Evolutionary conservation across 2,113 vertebrate species (phyloP), one percentile per base, ranked within the genome.

Genomic region (Hypanus sabinus): DNA sequence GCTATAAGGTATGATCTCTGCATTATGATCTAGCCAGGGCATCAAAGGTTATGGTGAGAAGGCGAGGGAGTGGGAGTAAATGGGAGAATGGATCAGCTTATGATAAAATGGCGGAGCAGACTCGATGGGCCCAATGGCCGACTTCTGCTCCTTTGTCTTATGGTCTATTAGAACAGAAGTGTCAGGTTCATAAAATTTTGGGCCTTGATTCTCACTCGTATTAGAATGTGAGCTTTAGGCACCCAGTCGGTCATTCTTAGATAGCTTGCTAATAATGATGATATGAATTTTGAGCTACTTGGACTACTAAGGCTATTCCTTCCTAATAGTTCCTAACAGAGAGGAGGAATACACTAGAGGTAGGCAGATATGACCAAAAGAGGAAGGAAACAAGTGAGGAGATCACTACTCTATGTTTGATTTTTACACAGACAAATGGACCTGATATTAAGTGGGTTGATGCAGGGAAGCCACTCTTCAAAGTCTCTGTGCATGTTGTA

Each of bases 391-490:
- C 20, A 7, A 24, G 33, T 55, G 38, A 24, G 80, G 55, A 18
- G 62, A 30, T 91, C 33, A 38, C 20, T 38, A 20, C 7, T 38
- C 9, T 93, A 0, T 94, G 10, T 18, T 94, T 22, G 6, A 62
- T 68, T 20, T 62, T 65, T 76, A 62, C 24, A 0, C 95, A 95
- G 96, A 95, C 98, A 94, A 96, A 95, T 0, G 96, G 97, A 95
- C 97, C 97, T 77, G 98, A 99, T 94, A 95, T 99, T 92, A 99
- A 99, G 94, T 99, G 98, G 99, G 98, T 99, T 0, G 99, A 99
- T 80, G 96, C 97, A 94, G 98, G 98, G 87, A 99, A 99, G 96
- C 95, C 98, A 3, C 98, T 99, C 94, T 99, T 98, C 96, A 99
- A 97, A 96, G 97, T 99, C 46, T 98, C 97, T 4, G 98, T 98